Conservation (phyloP, 1,140 invertebrate species). For the Papilio aristodemus region DNA sequence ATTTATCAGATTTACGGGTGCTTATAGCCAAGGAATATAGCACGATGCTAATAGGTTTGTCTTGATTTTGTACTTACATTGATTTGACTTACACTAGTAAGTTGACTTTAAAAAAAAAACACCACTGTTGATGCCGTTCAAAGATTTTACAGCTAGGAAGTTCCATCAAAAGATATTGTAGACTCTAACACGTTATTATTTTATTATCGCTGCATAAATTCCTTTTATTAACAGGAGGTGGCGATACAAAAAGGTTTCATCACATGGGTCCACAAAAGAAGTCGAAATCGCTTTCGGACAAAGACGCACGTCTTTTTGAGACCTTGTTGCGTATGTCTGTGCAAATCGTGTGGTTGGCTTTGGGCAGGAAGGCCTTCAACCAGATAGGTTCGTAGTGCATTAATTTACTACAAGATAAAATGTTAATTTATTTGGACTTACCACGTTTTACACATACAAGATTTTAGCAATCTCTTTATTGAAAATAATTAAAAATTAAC, state of each 20-base stretch:
- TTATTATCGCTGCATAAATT: no score
- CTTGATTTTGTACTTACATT: conserved; percentile 19
- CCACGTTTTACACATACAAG: neutral
- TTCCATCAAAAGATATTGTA: no score
- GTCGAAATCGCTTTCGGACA: conserved; percentile 81
- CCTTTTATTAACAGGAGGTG: conserved; percentile 51
- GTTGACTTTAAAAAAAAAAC: no score
- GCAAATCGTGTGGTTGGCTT: conserved; percentile 83
- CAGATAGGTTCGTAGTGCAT: conserved; percentile 73
- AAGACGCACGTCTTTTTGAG: conserved; percentile 83
- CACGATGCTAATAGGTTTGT: conserved; percentile 78
- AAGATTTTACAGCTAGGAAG: no score
- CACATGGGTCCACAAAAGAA: conserved; percentile 81
- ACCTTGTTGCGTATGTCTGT: conserved; percentile 80
- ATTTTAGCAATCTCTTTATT: no score
- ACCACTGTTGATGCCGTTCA: no score
- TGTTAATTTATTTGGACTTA: neutral
- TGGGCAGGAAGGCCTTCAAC: conserved; percentile 80
- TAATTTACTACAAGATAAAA: neutral
- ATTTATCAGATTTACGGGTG: conserved; percentile 81
- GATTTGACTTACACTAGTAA: no score
- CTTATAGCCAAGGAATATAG: conserved; percentile 83
- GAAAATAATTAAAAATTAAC: no score
- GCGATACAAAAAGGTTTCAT: conserved; percentile 79
- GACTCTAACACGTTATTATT: no score